phyloP scores from a whole-genome alignment of 1,140 invertebrate genomes.

The Trialeurodes vaporariorum region DNA sequence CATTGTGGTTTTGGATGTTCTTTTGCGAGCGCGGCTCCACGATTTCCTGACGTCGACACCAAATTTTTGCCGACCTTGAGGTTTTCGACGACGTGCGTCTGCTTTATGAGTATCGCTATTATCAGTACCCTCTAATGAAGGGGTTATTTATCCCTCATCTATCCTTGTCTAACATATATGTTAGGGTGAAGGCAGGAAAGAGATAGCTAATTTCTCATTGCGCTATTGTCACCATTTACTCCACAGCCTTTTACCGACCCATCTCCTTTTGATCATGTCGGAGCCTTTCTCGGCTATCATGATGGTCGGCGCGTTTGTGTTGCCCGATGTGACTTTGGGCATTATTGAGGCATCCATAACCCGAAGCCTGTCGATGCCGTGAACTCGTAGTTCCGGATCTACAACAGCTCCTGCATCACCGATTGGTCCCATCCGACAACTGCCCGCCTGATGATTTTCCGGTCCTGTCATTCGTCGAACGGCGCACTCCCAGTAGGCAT shows the following conservation, averaged over 20 bases:
- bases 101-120: no score
- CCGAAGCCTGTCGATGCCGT: conserved; percentile 53
- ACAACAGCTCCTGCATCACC: conserved; percentile 57
- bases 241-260: conserved; percentile 36
- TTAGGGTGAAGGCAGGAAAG: no score
- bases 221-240: conserved; percentile 27
- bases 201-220: no score
- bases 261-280: conserved; percentile 60
- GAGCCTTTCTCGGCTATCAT: conserved; percentile 75
- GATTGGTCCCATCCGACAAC: conserved; percentile 63
- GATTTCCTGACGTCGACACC: no score
- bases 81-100: no score
- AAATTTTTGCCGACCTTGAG: no score
- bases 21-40: no score
- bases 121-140: no score
- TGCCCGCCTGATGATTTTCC: conserved; percentile 75
- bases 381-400: conserved; percentile 50
- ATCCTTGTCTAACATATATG: no score
- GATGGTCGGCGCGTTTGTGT: conserved; percentile 66
- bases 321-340: conserved; percentile 59
- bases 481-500: conserved; percentile 71
- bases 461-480: conserved; percentile 58
- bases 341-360: conserved; percentile 71
- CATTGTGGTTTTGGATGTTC: no score
- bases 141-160: no score